A percentile compares a stretch with the other conserved stretches of the same genome.
These are phyloP conservation scores for Xestia xanthographa DNA, from an alignment of 2,888 invertebrate species.

Conservation along the genomic window DNA sequence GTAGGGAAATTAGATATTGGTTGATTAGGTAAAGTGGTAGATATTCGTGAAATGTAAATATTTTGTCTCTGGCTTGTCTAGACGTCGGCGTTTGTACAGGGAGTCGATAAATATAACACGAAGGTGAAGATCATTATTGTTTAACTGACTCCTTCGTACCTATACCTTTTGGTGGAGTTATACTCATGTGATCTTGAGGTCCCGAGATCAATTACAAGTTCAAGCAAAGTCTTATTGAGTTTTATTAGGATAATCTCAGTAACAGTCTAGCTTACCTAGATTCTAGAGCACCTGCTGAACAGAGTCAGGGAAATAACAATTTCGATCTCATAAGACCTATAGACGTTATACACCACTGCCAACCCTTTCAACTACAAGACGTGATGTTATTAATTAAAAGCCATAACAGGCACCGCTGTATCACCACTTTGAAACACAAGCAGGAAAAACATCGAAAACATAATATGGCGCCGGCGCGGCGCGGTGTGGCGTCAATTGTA, in stretches of 20 bases:
- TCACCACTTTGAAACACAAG: not conserved
- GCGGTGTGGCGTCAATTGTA: slow-evolving; percentile 10
- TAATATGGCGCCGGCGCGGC: too few species aligned
- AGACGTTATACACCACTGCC: not conserved
- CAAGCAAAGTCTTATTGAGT: not conserved
- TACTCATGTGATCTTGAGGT: not conserved
- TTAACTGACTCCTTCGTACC: not conserved
- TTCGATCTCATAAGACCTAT: not conserved
- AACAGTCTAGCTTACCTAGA: not conserved
- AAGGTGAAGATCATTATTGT: not conserved
- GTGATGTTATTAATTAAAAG: not conserved
- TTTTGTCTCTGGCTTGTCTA: not conserved
- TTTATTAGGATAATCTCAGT: not conserved
- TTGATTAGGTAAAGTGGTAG: not conserved
- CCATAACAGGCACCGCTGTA: not conserved
- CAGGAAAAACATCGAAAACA: slow-evolving; percentile 5
- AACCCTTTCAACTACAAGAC: not conserved
- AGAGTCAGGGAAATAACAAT: not conserved
- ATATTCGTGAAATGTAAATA: not conserved
- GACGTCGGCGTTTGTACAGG: not conserved
- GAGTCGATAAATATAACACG: not conserved
- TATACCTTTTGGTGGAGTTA: not conserved
- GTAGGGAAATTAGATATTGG: not conserved
- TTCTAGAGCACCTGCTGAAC: not conserved
- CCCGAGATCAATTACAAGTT: not conserved